Percentiles rank a stretch among this genome's conserved stretches.
Conservation (phyloP, 1,140 invertebrate species). For the Adelges cooleyi region DNA sequence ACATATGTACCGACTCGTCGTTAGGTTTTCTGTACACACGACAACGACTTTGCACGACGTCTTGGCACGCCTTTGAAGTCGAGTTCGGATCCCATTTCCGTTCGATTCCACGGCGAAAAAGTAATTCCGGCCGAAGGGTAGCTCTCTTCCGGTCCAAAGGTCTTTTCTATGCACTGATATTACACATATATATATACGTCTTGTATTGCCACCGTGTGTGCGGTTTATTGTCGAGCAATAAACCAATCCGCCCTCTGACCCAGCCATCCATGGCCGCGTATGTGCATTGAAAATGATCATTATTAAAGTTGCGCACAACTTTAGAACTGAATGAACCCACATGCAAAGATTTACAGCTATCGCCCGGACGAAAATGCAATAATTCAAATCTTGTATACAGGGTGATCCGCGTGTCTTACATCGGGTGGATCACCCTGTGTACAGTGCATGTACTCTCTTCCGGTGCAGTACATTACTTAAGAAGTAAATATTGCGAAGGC, state of each 20-base stretch:
- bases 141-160: constrained; percentile 7
- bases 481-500: too few relatives aligned
- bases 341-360: too few relatives aligned
- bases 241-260: not conserved
- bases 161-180: constrained; percentile 7
- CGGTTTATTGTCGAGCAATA: constrained; percentile 8
- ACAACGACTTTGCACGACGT: not conserved
- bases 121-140: constrained; percentile 3
- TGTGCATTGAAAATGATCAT: not conserved
- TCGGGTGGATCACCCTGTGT: too few relatives aligned
- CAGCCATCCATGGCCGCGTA: not conserved
- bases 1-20: not conserved
- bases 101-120: constrained; percentile 18
- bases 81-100: constrained; percentile 27
- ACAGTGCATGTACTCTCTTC: too few relatives aligned
- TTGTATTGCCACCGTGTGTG: not conserved
- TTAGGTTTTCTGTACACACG: not conserved
- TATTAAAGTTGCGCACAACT: not conserved
- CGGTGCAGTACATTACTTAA: too few relatives aligned
- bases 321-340: too few relatives aligned
- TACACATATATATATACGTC: not conserved
- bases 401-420: too few relatives aligned
- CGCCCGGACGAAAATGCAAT: too few relatives aligned
- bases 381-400: too few relatives aligned
- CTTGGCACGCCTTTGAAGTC: constrained; percentile 21